Evolutionary conservation across 2,113 vertebrate species (phyloP), one percentile per base, ranked within the genome.

Genomic region (Cyanoramphus novaezelandiae): DNA sequence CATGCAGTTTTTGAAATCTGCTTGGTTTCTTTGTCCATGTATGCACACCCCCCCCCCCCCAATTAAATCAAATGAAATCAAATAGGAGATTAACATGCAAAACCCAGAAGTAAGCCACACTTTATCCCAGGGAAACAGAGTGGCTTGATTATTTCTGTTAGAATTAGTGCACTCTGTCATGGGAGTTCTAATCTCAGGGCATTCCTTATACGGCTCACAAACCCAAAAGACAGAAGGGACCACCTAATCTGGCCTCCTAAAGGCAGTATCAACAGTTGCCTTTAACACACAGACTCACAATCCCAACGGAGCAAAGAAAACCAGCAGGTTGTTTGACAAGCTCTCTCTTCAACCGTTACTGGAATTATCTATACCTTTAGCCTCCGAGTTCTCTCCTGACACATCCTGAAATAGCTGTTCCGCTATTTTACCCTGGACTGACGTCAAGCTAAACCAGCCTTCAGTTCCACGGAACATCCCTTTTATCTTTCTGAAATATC

Each of bases 401-500:
- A 91, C 83, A 75, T 92, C 91, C 95, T 69, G 70, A 94, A 95
- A 93, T 95, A 95, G 81, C 87, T 85, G 74, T 89, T 91, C 81
- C 7, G 63, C 89, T 95, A 49, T 87, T 92, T 87, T 37, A 84
- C 60, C 57, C 69, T 64, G 68, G 91, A 70, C 91, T 93, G 77
- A 92, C 12, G 6, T 91, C 84, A 97, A 92, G 86, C 27, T 79
- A 87, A 92, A 92, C 35, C 52, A 95, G 81, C 39, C 89, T 76
- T 75, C 86, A 71, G 81, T 76, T 95, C 77, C 43, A 17, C 0
- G 24, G 89, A 78, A 95, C 86, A 92, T 76, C 91, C 89, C 94
- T 96, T 95, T 95, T 68, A 93, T 93, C 86, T 89, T 91, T 80
- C 33, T 82, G 62, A 95, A 95, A 87, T 89, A 93, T 91, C 9